Evolutionary conservation across 2,888 invertebrate species (phyloP).

Genomic region (Lithophane ornitopus): DNA sequence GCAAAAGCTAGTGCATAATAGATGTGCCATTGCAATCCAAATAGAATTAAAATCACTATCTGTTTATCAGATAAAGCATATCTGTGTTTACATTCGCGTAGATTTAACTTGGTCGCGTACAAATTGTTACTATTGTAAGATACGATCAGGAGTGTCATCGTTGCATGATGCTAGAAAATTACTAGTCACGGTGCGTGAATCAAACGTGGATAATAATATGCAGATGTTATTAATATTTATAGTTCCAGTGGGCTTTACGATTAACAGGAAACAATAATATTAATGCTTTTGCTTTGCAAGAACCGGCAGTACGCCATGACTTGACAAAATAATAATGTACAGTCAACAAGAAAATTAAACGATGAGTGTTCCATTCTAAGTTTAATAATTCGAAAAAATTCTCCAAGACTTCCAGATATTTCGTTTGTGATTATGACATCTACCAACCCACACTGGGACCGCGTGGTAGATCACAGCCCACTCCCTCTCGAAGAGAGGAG

Average conservation of each 20-base stretch:
- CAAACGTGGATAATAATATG: neutral
- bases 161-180: neutral
- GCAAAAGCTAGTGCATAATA: no score
- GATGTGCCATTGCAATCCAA: slow-evolving; percentile 16
- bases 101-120: neutral
- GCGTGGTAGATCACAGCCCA: no score
- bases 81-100: slow-evolving; percentile 27
- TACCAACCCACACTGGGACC: no score
- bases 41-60: slow-evolving; percentile 30
- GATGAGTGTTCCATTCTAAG: neutral
- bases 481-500: no score
- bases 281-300: neutral
- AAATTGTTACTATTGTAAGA: neutral
- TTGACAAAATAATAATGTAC: neutral
- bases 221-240: neutral
- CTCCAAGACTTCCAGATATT: neutral
- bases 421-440: no score
- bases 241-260: neutral
- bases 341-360: neutral
- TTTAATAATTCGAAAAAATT: neutral
- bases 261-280: neutral
- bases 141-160: neutral
- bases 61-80: slow-evolving; percentile 44
- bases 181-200: neutral
- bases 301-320: neutral